phyloP scores from a whole-genome alignment of 37 sponge, comb jelly and placozoan species.

The Diacarnus erythraeanus region DNA sequence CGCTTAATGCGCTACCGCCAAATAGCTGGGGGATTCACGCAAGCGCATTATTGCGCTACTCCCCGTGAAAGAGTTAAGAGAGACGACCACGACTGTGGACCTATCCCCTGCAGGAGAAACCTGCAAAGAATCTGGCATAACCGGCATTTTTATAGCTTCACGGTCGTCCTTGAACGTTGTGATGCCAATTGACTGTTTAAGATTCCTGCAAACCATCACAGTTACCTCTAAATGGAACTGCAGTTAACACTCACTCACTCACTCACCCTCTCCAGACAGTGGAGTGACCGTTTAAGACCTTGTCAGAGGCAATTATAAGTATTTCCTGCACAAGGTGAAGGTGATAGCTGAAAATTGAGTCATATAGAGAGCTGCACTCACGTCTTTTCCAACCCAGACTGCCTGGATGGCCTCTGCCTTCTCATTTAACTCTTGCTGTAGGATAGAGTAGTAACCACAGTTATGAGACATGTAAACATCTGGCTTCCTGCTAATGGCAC shows the following conservation, averaged over 20 bases:
- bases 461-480: no score
- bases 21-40: no score
- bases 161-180: conserved; percentile 13
- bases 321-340: conserved; percentile 2
- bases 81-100: conserved; percentile 37
- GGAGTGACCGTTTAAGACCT: background rate
- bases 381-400: conserved; percentile 49
- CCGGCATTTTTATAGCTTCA: background rate
- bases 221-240: no score
- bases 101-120: conserved; percentile 22
- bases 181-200: conserved; percentile 4
- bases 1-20: no score
- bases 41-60: no score
- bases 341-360: no score
- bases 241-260: no score
- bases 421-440: conserved; percentile 36
- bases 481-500: no score
- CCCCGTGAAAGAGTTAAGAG: no score
- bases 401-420: conserved; percentile 46
- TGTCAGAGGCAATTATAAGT: conserved; percentile 41
- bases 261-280: conserved; percentile 49
- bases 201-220: background rate
- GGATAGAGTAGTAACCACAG: background rate
- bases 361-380: no score
- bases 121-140: conserved; percentile 33